phyloP scores from a whole-genome alignment of 2,113 vertebrate species.

The Mobula birostris region DNA sequence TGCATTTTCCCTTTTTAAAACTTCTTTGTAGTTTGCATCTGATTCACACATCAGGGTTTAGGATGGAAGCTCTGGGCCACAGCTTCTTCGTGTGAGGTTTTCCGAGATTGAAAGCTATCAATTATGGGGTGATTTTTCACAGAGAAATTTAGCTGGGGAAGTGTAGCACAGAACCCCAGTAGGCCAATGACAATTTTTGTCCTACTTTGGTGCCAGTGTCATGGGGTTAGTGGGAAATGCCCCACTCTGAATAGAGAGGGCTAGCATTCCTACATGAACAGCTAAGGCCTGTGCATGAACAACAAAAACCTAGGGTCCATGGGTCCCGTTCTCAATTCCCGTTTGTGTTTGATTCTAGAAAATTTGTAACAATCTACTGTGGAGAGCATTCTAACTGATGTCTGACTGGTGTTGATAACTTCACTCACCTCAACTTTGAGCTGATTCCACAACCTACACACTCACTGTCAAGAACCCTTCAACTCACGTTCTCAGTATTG shows the following conservation, averaged over 20 bases:
- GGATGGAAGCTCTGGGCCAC: neutral
- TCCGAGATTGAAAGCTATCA: neutral
- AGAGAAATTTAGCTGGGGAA: neutral
- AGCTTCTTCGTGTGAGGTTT: neutral
- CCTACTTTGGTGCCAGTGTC: neutral
- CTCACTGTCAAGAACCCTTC: too few species aligned
- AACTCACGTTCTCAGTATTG: too few species aligned
- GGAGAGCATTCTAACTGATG: too few species aligned
- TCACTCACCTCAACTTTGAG: too few species aligned
- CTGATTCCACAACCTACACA: too few species aligned
- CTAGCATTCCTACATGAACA: neutral
- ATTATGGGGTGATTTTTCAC: neutral
- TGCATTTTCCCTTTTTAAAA: neutral
- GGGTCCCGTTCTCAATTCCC: neutral
- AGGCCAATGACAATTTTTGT: neutral
- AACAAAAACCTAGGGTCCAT: neutral
- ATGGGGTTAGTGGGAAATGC: neutral
- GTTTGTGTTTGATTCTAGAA: too few species aligned
- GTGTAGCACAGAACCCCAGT: neutral
- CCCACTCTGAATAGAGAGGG: neutral
- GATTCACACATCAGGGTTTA: neutral
- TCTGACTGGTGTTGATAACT: too few species aligned
- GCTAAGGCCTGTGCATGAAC: neutral
- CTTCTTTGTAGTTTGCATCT: neutral
- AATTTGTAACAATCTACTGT: too few species aligned